Evolutionary conservation across 2,113 vertebrate genomes (phyloP).

Genomic region (Actenoides hombroni): DNA sequence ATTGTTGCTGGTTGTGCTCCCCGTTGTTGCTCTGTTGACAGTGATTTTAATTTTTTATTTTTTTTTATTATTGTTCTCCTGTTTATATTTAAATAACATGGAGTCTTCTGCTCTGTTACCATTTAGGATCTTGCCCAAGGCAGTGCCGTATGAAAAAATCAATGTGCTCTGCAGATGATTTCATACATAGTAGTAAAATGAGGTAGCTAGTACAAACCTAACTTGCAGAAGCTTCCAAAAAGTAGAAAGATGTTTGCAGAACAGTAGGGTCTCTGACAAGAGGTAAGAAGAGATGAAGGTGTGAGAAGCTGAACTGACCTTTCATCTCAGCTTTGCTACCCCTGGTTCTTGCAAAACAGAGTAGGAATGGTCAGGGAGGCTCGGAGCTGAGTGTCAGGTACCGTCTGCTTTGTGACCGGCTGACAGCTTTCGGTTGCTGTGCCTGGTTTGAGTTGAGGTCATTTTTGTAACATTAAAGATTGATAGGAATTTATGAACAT

Average conservation of each 20-base stretch:
- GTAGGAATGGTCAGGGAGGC: background rate
- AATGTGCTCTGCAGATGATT: fast-evolving
- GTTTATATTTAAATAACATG: slow-evolving; percentile 5
- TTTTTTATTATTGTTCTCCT: slow-evolving; percentile 5
- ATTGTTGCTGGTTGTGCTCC: background rate
- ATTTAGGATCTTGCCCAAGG: background rate
- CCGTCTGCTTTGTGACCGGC: background rate
- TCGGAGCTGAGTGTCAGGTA: fast-evolving
- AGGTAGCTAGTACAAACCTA: background rate
- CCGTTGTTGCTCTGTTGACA: background rate
- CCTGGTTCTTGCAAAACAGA: background rate
- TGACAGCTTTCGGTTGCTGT: background rate
- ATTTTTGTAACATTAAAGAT: background rate
- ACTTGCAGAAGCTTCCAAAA: background rate
- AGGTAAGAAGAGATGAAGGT: background rate
- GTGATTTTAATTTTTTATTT: background rate
- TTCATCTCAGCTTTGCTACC: background rate
- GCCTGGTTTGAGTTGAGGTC: background rate
- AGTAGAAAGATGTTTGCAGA: background rate
- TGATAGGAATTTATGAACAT: background rate
- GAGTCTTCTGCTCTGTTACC: background rate
- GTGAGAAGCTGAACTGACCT: slow-evolving; percentile 6
- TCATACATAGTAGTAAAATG: background rate
- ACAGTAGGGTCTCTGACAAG: background rate
- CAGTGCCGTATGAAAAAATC: background rate